These are phyloP conservation scores for Scaptomyza tumidula DNA, from an alignment of 2,888 invertebrate genomes.

Conservation along the genomic window DNA sequence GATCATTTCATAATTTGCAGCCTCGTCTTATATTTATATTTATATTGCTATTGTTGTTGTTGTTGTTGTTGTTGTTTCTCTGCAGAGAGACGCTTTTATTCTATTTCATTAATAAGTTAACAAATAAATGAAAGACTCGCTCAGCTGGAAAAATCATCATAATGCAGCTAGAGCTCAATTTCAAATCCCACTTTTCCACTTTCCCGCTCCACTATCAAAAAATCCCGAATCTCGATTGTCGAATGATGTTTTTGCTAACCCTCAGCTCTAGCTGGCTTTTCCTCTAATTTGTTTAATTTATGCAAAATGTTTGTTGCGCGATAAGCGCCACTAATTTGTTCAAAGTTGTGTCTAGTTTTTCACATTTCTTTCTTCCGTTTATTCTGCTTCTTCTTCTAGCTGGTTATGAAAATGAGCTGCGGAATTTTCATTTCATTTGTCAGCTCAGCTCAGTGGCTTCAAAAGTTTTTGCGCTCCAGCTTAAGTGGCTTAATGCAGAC, in stretches of 20 bases:
- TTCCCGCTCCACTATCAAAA: neutral
- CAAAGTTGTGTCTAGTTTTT: conserved; percentile 69
- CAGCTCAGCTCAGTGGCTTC: conserved; percentile 41
- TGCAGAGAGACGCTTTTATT: conserved; percentile 28
- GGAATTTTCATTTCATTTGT: conserved; percentile 55
- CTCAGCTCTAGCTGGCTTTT: conserved; percentile 51
- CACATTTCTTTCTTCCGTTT: neutral
- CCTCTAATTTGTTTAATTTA: conserved; percentile 78
- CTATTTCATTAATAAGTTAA: conserved; percentile 64
- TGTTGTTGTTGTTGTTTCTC: conserved; percentile 40
- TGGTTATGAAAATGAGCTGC: conserved; percentile 42
- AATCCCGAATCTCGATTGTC: conserved; percentile 38
- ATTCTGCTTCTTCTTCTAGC: too few species aligned
- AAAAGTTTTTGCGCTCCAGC: conserved; percentile 31
- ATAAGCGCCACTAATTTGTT: conserved; percentile 76
- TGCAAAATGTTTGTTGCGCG: conserved; percentile 76
- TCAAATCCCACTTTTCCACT: conserved; percentile 14
- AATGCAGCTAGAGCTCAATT: conserved; percentile 1
- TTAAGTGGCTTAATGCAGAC: conserved; percentile 43
- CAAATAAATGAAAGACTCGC: conserved; percentile 70
- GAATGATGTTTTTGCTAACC: conserved; percentile 24
- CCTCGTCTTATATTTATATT: conserved; percentile 13
- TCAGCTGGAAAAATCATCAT: conserved; percentile 68
- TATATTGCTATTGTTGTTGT: neutral
- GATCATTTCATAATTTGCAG: conserved; percentile 37